phyloP scores from a whole-genome alignment of 2,888 invertebrate genomes.

The Chalcis sispes region DNA sequence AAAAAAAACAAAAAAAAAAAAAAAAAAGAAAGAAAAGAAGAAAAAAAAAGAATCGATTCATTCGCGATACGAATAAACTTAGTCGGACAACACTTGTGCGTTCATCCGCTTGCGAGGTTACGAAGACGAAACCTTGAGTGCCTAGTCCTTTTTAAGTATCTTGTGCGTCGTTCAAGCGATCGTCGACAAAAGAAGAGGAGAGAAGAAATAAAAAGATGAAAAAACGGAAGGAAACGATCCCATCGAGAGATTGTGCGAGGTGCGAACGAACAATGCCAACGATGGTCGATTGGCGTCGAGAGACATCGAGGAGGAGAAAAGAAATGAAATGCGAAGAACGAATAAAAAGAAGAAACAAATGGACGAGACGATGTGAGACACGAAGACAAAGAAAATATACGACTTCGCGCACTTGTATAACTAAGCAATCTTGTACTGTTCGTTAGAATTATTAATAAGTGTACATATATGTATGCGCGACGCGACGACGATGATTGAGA shows the following conservation, averaged over 20 bases:
- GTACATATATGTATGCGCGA: conserved; percentile 37
- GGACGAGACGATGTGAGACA: not conserved
- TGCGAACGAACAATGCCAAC: conserved; percentile 36
- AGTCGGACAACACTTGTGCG: no score
- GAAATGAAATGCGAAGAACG: not conserved
- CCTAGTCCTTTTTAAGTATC: conserved; percentile 70
- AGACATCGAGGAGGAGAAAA: conserved; percentile 5
- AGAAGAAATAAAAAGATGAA: not conserved
- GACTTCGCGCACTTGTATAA: conserved; percentile 39
- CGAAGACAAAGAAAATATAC: no score
- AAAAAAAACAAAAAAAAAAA: not conserved
- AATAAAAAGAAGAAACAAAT: not conserved
- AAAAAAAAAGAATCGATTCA: no score
- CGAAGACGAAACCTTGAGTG: conserved; percentile 63
- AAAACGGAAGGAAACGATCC: not conserved
- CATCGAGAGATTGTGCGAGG: conserved; percentile 62
- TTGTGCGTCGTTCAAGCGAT: conserved; percentile 59
- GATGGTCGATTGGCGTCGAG: no score
- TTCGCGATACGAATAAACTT: no score
- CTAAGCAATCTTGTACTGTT: conserved; percentile 45
- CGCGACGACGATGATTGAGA: not conserved
- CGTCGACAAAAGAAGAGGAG: not conserved
- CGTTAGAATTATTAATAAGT: conserved; percentile 39
- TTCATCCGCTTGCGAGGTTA: conserved; percentile 56
- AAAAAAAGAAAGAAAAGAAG: no score